Percentiles rank a stretch among this genome's conserved stretches.
Evolutionary conservation across 1,140 invertebrate species (phyloP).

Genomic region (Uloborus diversus): DNA sequence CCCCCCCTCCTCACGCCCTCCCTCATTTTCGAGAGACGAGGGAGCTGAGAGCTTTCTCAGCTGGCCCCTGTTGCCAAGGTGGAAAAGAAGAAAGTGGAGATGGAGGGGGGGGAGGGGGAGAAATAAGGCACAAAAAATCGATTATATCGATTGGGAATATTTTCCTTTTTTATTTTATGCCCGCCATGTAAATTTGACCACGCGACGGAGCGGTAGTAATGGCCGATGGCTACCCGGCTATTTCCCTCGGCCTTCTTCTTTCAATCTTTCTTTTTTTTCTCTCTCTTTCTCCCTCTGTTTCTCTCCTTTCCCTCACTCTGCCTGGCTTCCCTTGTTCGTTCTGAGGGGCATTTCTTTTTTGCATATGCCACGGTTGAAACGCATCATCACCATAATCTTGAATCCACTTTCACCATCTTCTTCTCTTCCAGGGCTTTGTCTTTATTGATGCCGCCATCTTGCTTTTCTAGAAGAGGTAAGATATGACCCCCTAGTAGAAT

Average conservation of each 20-base stretch:
- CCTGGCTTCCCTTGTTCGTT: constrained; percentile 12
- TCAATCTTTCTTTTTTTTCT: background rate
- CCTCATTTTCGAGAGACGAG: background rate
- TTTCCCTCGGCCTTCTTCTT: constrained; percentile 11
- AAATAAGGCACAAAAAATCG: constrained; percentile 41
- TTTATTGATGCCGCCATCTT: constrained; percentile 52
- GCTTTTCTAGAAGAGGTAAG: constrained; percentile 31
- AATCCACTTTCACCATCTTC: constrained; percentile 32
- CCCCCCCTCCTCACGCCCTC: background rate
- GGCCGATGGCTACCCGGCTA: constrained; percentile 47
- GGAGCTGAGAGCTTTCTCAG: constrained; percentile 55
- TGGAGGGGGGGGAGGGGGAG: constrained; percentile 22
- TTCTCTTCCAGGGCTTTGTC: constrained; percentile 25
- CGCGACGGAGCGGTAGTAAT: constrained; percentile 51
- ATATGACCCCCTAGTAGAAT: background rate
- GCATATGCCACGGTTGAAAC: constrained; percentile 42
- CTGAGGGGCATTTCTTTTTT: constrained; percentile 49
- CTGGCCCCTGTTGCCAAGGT: constrained; percentile 52
- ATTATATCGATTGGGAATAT: constrained; percentile 55
- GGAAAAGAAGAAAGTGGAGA: constrained; percentile 38
- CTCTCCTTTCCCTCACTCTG: background rate
- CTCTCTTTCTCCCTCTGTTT: constrained; percentile 4
- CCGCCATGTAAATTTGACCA: constrained; percentile 55
- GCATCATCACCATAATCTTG: constrained; percentile 54
- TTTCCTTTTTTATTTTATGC: constrained; percentile 51